A percentile compares a stretch with the other conserved stretches of the same genome.
These are phyloP conservation scores for Latheticus oryzae DNA, from an alignment of 2,888 invertebrate genomes.

Conservation along the genomic window DNA sequence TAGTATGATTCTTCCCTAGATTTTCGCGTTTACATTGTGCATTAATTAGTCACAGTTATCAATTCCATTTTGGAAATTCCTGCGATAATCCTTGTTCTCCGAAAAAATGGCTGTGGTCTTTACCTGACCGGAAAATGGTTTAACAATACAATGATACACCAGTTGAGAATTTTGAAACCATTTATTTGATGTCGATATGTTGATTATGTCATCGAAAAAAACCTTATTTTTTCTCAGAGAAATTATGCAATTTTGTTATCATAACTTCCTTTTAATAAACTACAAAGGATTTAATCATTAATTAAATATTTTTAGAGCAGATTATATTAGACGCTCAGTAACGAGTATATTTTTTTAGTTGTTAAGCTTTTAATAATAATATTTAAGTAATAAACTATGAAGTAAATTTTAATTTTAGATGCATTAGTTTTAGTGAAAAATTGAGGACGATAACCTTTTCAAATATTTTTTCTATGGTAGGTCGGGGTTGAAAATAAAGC, in stretches of 20 bases:
- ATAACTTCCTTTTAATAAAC: slow-evolving; percentile 20
- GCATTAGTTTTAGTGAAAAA: too few species aligned
- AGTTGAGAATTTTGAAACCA: slow-evolving; percentile 2
- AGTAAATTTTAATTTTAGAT: too few species aligned
- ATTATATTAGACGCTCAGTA: too few species aligned
- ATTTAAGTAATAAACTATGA: too few species aligned
- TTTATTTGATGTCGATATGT: too few species aligned
- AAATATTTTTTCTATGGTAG: slow-evolving; percentile 26
- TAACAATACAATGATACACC: slow-evolving; percentile 1
- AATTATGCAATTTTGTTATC: slow-evolving; percentile 26
- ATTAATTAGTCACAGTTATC: slow-evolving; percentile 8
- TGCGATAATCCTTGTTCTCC: slow-evolving; percentile 13
- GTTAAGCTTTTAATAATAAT: too few species aligned
- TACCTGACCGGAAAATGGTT: slow-evolving; percentile 13
- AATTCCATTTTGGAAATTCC: slow-evolving; percentile 12
- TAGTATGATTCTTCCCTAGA: slow-evolving; percentile 32
- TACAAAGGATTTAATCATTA: slow-evolving; percentile 20
- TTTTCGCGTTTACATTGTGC: slow-evolving; percentile 1
- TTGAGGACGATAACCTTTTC: too few species aligned
- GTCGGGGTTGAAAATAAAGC: slow-evolving; percentile 23
- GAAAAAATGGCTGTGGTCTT: slow-evolving; percentile 3
- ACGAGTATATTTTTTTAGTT: too few species aligned
- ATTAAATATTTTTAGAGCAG: slow-evolving; percentile 25
- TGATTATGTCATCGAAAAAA: slow-evolving; percentile 1
- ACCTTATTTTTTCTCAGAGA: neutral